Evolutionary conservation across 1,140 invertebrate species (phyloP), one percentile per base, ranked within the genome.

Genomic region (Diprion similis): DNA sequence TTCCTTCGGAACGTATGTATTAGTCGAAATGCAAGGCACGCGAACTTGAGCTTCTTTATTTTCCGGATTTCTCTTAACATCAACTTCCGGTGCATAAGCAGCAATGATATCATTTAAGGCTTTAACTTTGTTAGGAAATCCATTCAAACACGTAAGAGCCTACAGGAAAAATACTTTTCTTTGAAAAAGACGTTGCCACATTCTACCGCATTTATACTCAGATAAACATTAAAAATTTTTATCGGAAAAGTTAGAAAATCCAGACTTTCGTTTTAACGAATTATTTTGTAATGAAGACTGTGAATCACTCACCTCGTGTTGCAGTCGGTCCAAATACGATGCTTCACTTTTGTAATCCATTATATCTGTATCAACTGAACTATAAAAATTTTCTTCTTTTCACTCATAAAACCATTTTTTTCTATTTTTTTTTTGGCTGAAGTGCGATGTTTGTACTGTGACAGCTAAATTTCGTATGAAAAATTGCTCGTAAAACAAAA

Each of bases 91-190:
- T 71, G 75, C 81, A 46, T 82, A 82, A 51, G 73, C 78, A 64
- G 82, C 78, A 24, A 86, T 83, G 19, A 83, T 76, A 15, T 72
- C 76, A 68, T 86, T 86, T 8, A 86, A 71, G 18, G 84, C 75
- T 46, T 78, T 74, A 48, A 86, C 79, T 79, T 85, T 86, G 45
- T 18, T 77, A 15, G 83, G 84, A 72, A 86, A 83, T 9, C 78
- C 75, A 47, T 84, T 79, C 8, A 86, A 78, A 79, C 81, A 83
- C 9, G 70, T 64, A 1, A 81, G 68, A 10, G 84, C 83, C 84
- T 85, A 37, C 24, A 37, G 24, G 24, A 37, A 37, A 37, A 37
- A 37, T 37, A 37, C 24, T 37, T 37, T 37, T 37, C 24, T 37
- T 37, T 6, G 6, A 37, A 37, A 37, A 37, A 37, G 24, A 37